These are phyloP conservation scores for Drosophila fuyamai DNA, from an alignment of 1,140 invertebrate species.

Conservation along the genomic window DNA sequence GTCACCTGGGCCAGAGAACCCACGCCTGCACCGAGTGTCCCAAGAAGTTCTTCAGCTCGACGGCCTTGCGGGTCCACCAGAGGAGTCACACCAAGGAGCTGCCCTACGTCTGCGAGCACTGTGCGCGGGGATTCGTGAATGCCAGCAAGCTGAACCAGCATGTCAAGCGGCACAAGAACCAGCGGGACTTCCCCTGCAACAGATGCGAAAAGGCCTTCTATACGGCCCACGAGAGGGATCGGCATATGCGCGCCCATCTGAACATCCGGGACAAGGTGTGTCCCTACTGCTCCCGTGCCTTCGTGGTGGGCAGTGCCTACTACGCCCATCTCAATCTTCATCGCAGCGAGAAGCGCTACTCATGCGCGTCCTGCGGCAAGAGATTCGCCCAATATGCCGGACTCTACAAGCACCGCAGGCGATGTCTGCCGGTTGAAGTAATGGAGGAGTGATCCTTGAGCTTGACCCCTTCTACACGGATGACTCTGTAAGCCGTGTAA, in stretches of 20 bases:
- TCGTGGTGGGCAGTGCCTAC: conserved; percentile 86
- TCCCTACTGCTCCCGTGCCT: conserved; percentile 88
- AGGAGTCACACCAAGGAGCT: conserved; percentile 77
- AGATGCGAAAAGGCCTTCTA: conserved; percentile 88
- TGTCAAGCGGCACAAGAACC: conserved; percentile 88
- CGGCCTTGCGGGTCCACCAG: conserved; percentile 61
- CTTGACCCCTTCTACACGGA: too few relatives aligned
- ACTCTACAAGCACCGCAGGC: conserved; percentile 85
- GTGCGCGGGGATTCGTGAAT: conserved; percentile 77
- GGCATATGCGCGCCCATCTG: conserved; percentile 65
- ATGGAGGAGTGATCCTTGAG: conserved; percentile 13
- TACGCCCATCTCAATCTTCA: conserved; percentile 87
- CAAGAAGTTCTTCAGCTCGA: conserved; percentile 75
- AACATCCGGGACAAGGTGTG: conserved; percentile 79
- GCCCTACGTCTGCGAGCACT: conserved; percentile 76
- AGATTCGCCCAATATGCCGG: conserved; percentile 87
- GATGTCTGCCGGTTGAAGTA: conserved; percentile 33
- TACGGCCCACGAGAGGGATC: conserved; percentile 72
- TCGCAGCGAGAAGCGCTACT: conserved; percentile 86
- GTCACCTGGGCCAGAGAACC: conserved; percentile 60
- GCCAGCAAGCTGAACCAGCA: conserved; percentile 86
- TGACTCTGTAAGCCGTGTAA: too few relatives aligned
- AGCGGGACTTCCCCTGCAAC: conserved; percentile 90
- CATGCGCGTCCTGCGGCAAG: conserved; percentile 85
- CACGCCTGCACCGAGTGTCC: conserved; percentile 63